Percentiles rank a stretch among this genome's conserved stretches.
Conservation (phyloP, 1,140 invertebrate genomes). For the Venustaconcha ellipsiformis region DNA sequence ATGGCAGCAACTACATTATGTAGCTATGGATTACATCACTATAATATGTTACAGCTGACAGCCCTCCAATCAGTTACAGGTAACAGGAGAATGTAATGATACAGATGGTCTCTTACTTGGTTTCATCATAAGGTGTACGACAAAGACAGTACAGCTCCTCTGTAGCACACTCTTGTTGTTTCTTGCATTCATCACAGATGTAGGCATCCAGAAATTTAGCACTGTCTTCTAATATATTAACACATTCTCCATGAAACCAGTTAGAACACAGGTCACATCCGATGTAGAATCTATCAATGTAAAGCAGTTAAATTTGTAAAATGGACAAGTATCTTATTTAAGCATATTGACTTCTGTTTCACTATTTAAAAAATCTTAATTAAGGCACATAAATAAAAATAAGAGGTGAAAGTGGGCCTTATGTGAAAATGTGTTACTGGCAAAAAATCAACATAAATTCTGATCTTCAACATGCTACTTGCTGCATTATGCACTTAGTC, state of each 20-base stretch:
- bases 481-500: no score
- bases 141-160: constrained; percentile 97
- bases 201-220: constrained; percentile 96
- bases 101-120: constrained; percentile 80
- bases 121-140: constrained; percentile 96
- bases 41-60: no score
- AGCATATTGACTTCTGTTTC: not conserved
- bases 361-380: not conserved
- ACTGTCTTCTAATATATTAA: constrained; percentile 93
- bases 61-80: no score
- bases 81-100: no score
- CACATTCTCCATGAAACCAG: constrained; percentile 98
- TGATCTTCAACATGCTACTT: no score
- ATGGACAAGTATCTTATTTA: not conserved
- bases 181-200: constrained; percentile 90
- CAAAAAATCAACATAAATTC: no score
- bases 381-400: not conserved
- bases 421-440: no score
- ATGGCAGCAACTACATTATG: no score
- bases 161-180: constrained; percentile 78
- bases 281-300: constrained; percentile 88
- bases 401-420: no score
- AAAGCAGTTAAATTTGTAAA: not conserved
- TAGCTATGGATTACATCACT: no score
- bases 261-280: constrained; percentile 98